Percentiles rank a stretch among this genome's conserved stretches.
Conservation (phyloP, 2,113 vertebrate genomes). For the Hipposideros armiger region DNA sequence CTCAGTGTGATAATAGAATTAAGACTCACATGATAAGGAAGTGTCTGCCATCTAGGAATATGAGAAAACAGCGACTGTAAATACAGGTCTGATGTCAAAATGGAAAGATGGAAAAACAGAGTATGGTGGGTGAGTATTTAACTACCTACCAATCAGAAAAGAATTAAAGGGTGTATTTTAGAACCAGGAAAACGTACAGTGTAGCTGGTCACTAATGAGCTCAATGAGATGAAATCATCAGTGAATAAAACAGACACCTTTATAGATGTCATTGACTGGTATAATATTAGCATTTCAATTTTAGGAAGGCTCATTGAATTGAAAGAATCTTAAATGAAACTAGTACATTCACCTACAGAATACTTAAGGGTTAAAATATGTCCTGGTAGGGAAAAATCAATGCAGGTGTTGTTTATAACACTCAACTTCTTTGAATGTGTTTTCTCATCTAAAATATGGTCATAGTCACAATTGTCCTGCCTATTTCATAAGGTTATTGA, state of each 20-base stretch:
- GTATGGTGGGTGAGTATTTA: background rate
- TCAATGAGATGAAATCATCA: background rate
- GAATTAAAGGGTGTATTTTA: background rate
- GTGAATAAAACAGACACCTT: background rate
- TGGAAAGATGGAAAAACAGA: background rate
- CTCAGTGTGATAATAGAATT: background rate
- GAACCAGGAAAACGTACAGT: background rate
- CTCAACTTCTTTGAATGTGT: background rate
- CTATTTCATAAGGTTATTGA: background rate
- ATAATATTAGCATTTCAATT: conserved; percentile 15
- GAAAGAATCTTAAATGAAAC: background rate
- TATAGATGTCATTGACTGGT: background rate
- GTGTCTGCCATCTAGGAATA: background rate
- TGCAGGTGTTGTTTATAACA: background rate
- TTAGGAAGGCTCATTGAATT: conserved; percentile 32
- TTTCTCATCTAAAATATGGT: background rate
- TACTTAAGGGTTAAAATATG: conserved; percentile 7
- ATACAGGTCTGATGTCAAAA: background rate
- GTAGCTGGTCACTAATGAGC: background rate
- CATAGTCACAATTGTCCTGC: background rate
- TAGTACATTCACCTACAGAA: background rate
- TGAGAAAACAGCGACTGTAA: background rate
- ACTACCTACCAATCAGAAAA: background rate
- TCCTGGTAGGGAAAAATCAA: background rate
- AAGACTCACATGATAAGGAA: background rate